Base-by-base conservation (phyloP, 2,888 invertebrate species). In the Alviniconcha strummeri region DNA sequence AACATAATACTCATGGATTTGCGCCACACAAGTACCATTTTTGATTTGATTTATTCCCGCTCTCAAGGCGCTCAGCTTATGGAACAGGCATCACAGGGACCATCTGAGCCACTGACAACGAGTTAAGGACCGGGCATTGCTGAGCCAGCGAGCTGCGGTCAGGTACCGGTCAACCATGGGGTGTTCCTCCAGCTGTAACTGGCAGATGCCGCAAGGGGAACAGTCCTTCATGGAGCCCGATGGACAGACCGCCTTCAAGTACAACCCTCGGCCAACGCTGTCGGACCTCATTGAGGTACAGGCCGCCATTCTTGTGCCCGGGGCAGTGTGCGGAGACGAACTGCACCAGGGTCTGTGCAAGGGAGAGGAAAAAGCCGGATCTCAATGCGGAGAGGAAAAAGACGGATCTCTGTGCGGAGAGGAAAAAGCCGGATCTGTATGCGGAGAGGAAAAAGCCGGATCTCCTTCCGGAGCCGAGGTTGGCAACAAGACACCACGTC, bases 221-320 rank as follows among this genome's bases (percentile, higher is more conserved):
- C 72, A 54, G 56, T 15, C 57, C 5, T 13, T 5, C 4, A 56
- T 11, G 57, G 19, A 52, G n/a, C 15, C 15, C 64, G 17, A 79
- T 13, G 9, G 13, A 5, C 60, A 74, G 17, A 17, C 52, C 55
- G 52, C 56, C 57, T 8, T 72, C 15, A 36, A 36, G 36, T 81
- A 74, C 81, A 71, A 74, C 74, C 19, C 81, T 7, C 74, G 74
- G 15, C 81, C 56, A 17, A 13, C 74, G 9, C 74, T 74, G 19
- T 74, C 81, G 5, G 81, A 69, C 5, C 81, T 81, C 6, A 74
- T 81, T 36, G 81, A 81, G 81, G 81, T 81, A 36, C 81, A 81
- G 72, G 72, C 81, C 36, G 74, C 81, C 81, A 57, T 81, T 57
- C 56, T 81, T 0, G 81, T 74, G 55, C 81, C 81, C 36, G 54